Evolutionary conservation across 2,888 invertebrate species (phyloP), one percentile per base, ranked within the genome.

Genomic region (Leptopilina syphax): DNA sequence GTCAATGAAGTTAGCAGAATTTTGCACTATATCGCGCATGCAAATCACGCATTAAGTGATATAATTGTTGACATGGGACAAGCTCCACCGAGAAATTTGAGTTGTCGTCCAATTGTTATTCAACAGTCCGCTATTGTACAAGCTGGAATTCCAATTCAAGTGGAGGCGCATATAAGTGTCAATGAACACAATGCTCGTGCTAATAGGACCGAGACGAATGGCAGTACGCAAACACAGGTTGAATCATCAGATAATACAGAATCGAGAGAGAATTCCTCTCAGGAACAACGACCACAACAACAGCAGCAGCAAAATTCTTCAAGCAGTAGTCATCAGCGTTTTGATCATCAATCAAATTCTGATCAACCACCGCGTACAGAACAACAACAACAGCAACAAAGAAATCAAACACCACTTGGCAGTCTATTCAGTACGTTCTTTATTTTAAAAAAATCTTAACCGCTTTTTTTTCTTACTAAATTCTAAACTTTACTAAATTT

Each of bases 1-100:
- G 95, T 96, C 83, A 95, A 96, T 88, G 93, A 95, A 77, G 95
- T 97, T 0, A 95, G 96, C 0, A 96, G 97, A 90, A 94, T 96
- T 41, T 93, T 98, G 88, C 98, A 98, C 90, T 96, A 95, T 85
- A 93, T 98, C 86, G 95, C 97, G 2, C 98, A 98, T 89, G 96
- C 96, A 1, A 97, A 96, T 91, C 98, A 98, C 90, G 95, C 96
- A 0, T 93, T 97, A 70, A 98, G 98, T 87, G 98, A 98, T 90
- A 94, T 98, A 73, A 95, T 95, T 91, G 94, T 96, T 70, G 95
- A 96, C 87, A 94, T 96, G 82, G 93, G 94, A 50, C 94, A 94
- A 84, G 93, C 94, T 6, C 94, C 96, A 6, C 96, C 96, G 0
- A 93, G 97, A 80, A 94, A 94, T 81, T 93, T 97, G 65, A 93